Evolutionary conservation across 2,113 vertebrate genomes (phyloP), one percentile per base, ranked within the genome.

Genomic region (Morone chrysops): DNA sequence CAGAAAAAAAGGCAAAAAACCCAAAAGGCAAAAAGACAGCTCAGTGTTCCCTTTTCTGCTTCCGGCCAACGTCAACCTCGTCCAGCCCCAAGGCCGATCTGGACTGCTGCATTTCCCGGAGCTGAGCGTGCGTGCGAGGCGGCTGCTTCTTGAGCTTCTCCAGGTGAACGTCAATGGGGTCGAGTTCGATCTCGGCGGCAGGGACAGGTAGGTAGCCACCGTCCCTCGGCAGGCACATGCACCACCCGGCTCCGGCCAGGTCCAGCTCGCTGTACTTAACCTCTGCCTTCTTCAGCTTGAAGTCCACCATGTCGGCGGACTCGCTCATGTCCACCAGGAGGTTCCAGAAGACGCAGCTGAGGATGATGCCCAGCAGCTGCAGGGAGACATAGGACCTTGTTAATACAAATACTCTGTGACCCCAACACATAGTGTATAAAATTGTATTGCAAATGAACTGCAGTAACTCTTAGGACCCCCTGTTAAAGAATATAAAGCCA

Each of bases 261-360:
- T 98, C 97, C 90, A 97, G 89, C 0, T 95, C 82, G 9, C 90
- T 92, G 8, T 95, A 94, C 54, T 93, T 65, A 3, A 95, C 87
- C 31, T 95, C 94, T 0, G 79, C 61, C 81, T 75, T 73, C 66
- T 94, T 94, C 78, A 94, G 88, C 90, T 77, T 95, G 92, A 95
- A 97, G 89, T 98, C 97, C 57, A 96, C 93, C 11, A 94, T 90
- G 89, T 98, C 97, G 16, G 53, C 43, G 0, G 90, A 94, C 72
- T 94, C 83, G 47, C 93, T 95, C 92, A 97, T 96, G 79, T 95
- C 92, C 4, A 97, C 82, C 69, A 97, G 96, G 71, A 96, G 92
- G 76, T 95, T 96, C 97, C 97, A 97, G 79, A 97, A 97, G 2
- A 96, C 56, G 87, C 96, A 96, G 86, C 96, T 95, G 85, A 98